Conservation (phyloP, 2,113 vertebrate genomes). For the Neotoma lepida region DNA sequence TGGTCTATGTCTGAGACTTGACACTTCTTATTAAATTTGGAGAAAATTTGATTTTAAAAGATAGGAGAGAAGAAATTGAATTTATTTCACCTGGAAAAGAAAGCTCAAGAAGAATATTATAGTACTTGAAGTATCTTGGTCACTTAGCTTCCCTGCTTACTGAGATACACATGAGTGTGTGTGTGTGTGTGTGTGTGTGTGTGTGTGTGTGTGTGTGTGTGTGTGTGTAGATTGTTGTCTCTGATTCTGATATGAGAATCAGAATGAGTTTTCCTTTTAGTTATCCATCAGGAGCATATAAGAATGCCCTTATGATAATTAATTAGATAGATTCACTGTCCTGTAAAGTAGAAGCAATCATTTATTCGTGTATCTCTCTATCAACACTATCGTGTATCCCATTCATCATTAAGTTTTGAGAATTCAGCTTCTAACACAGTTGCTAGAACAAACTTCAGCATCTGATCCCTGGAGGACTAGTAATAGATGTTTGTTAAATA, state of each 20-base stretch:
- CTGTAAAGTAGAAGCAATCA: not conserved
- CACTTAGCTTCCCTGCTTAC: not conserved
- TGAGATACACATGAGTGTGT: not conserved
- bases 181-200: not conserved
- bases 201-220: no score
- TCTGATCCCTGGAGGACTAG: not conserved
- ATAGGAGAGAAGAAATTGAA: not conserved
- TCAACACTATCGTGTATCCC: not conserved
- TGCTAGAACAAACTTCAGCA: not conserved
- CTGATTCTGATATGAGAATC: constrained; percentile 31
- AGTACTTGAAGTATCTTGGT: not conserved
- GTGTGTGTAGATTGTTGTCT: not conserved
- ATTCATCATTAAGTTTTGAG: not conserved
- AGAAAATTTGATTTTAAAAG: not conserved
- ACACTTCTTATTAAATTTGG: not conserved
- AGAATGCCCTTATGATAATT: constrained; percentile 24
- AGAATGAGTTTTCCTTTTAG: not conserved
- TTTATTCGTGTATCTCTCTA: not conserved
- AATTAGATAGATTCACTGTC: constrained; percentile 30
- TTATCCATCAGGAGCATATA: not conserved
- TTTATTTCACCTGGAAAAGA: not conserved
- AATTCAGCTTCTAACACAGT: constrained; percentile 10
- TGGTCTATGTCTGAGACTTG: constrained; percentile 10
- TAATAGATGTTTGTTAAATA: not conserved
- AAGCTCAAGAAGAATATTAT: not conserved